Base-by-base conservation (phyloP, 2,888 invertebrate species). In the Andricus curvator region DNA sequence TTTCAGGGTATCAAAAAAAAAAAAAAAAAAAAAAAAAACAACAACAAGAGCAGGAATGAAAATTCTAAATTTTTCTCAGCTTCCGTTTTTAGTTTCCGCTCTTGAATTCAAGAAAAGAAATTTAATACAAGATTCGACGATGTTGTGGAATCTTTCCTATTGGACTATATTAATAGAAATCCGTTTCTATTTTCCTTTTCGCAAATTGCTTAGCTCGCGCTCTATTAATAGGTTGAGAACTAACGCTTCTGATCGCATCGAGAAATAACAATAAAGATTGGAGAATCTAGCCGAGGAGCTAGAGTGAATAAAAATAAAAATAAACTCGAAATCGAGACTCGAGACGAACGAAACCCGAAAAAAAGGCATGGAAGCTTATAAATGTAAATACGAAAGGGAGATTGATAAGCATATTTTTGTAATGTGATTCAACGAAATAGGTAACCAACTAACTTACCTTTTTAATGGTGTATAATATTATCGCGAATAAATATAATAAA, bases 381-480 rank as follows among this genome's bases (percentile, higher is more conserved):
- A 51, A 78, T 66, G 66, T 66, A 78, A 66, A 66, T 78, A 78
- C 33, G 65, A 66, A 78, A 66, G 17, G n/a, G 44, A 65, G 33
- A 78, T 66, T 65, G 44, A 48, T 51, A 65, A 66, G 77, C 77
- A 56, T 79, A 70, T 68, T 56, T 78, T 82, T 81, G 44, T 80
- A 82, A 87, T 82, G 82, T 80, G 80, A 84, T 81, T 85, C 78
- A 82, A 82, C 79, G 80, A 82, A 80, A 81, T 85, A 84, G 81
- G 86, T 83, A 83, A 85, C 84, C 80, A 78, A 90, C 84, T 84
- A 86, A 89, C 84, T 83, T 82, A 85, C 84, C 76, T 89, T 88
- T 88, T 87, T 87, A 88, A 86, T 87, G 86, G 88, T 89, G 88
- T 90, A 88, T 86, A 82, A 86, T 87, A 88, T 86, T 83, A 83